A percentile compares a stretch with the other conserved stretches of the same genome.
phyloP scores from a whole-genome alignment of 1,140 invertebrate species.

The Macrostomum lignano region DNA sequence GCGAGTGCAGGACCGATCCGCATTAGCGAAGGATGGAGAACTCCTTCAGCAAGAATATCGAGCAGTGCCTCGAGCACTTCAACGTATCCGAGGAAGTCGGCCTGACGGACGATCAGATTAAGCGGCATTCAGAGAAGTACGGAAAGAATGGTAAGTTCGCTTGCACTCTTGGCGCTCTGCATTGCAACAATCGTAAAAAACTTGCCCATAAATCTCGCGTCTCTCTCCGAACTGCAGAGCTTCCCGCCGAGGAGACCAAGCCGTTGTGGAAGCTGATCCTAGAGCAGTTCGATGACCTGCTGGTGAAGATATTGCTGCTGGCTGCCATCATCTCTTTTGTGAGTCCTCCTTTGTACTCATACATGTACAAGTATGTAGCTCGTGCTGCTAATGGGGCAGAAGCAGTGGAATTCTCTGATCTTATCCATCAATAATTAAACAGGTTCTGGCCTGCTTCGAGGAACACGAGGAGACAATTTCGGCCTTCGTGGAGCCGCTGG shows the following conservation, averaged over 20 bases:
- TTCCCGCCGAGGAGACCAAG: slow-evolving; percentile 5
- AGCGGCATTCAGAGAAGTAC: not conserved
- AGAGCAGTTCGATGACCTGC: slow-evolving; percentile 98
- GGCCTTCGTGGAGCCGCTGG: slow-evolving; percentile 98
- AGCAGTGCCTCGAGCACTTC: not conserved
- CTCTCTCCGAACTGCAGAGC: not conserved
- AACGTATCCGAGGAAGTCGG: slow-evolving; percentile 6
- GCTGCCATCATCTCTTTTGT: slow-evolving; percentile 99
- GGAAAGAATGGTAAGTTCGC: slow-evolving; percentile 2
- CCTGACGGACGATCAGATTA: slow-evolving; percentile 4
- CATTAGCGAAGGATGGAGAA: slow-evolving; percentile 6
- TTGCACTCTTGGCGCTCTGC: no score
- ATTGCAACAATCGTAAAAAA: not conserved
- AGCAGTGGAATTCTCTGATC: not conserved
- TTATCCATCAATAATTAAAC: slow-evolving; percentile 11
- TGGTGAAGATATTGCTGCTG: slow-evolving; percentile 99
- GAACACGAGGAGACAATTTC: slow-evolving; percentile 74
- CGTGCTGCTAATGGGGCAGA: not conserved
- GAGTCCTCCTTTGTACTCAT: slow-evolving; percentile 32
- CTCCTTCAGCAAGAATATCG: not conserved
- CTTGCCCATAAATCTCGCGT: not conserved
- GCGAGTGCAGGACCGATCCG: no score
- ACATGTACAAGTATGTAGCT: no score
- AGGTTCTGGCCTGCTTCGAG: slow-evolving; percentile 99
- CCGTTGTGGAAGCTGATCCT: slow-evolving; percentile 80